Evolutionary conservation across 2,888 invertebrate species (phyloP).

Genomic region (Therioaphis trifolii): DNA sequence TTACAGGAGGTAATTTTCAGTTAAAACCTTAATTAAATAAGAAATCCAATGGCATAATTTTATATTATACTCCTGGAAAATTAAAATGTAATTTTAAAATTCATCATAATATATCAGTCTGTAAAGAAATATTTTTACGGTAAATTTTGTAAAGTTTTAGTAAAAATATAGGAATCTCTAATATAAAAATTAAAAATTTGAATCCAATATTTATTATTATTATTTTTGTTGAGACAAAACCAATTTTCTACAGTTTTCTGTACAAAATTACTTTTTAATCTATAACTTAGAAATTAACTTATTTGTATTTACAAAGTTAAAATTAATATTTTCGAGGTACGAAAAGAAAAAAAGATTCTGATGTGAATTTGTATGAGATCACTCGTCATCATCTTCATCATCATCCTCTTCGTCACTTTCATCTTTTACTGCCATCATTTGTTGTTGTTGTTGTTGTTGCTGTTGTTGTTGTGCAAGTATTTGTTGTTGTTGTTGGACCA

Average conservation of each 20-base stretch:
- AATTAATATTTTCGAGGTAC: slow-evolving; percentile 62
- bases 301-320: slow-evolving; percentile 62
- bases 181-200: slow-evolving; percentile 71
- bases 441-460: slow-evolving; percentile 59
- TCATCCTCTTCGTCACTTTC: slow-evolving; percentile 66
- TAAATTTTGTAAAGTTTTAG: slow-evolving; percentile 62
- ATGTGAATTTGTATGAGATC: slow-evolving; percentile 60
- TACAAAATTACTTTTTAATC: slow-evolving; percentile 63
- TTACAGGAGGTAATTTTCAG: slow-evolving; percentile 62
- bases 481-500: slow-evolving; percentile 57
- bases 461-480: slow-evolving; percentile 59
- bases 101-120: slow-evolving; percentile 63
- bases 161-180: slow-evolving; percentile 71
- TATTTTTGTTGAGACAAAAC: slow-evolving; percentile 64
- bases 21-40: slow-evolving; percentile 61
- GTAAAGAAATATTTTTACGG: slow-evolving; percentile 63
- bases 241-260: slow-evolving; percentile 63
- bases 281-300: slow-evolving; percentile 61
- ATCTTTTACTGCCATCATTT: slow-evolving; percentile 65
- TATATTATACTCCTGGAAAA: slow-evolving; percentile 62
- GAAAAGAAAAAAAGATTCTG: slow-evolving; percentile 61
- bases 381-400: slow-evolving; percentile 66
- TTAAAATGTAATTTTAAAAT: slow-evolving; percentile 63
- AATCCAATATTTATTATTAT: slow-evolving; percentile 67
- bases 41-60: slow-evolving; percentile 62